Conservation (phyloP, 2,113 vertebrate genomes). For the Sinocyclocheilus anophthalmus region DNA sequence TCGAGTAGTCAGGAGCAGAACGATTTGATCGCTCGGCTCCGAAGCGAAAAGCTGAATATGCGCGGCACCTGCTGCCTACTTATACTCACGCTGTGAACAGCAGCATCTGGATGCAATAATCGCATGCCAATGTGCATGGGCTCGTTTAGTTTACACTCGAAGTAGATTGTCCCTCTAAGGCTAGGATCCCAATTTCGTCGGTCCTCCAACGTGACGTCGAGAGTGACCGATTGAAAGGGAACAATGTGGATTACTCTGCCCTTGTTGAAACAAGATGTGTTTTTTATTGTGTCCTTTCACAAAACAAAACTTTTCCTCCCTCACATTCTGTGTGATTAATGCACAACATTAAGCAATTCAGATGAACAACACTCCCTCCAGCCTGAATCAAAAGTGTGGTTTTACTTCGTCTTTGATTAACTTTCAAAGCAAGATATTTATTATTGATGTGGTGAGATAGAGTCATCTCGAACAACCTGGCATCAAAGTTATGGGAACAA, state of each 20-base stretch:
- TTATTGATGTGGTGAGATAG: constrained; percentile 59
- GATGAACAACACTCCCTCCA: constrained; percentile 65
- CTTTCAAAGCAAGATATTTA: constrained; percentile 65
- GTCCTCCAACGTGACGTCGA: too few relatives aligned
- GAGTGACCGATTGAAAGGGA: too few relatives aligned
- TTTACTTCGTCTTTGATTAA: constrained; percentile 49
- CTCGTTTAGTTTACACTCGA: too few relatives aligned
- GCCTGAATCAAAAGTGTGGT: constrained; percentile 53
- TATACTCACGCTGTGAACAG: too few relatives aligned
- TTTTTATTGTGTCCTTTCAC: constrained; percentile 61
- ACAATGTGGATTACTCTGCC: constrained; percentile 40
- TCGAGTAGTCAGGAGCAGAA: too few relatives aligned
- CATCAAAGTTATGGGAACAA: constrained; percentile 62
- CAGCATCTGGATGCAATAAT: too few relatives aligned
- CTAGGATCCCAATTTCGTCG: too few relatives aligned
- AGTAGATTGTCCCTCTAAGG: too few relatives aligned
- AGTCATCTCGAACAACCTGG: constrained; percentile 50
- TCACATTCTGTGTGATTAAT: constrained; percentile 39
- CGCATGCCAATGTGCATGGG: too few relatives aligned
- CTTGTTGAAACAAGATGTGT: constrained; percentile 61
- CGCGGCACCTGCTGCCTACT: too few relatives aligned
- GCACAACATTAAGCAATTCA: constrained; percentile 56
- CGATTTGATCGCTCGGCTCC: too few relatives aligned
- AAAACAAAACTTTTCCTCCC: constrained; percentile 61
- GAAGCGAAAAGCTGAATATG: too few relatives aligned